Base-by-base conservation (phyloP, 2,113 vertebrate genomes). In the Coracopsis vasa region DNA sequence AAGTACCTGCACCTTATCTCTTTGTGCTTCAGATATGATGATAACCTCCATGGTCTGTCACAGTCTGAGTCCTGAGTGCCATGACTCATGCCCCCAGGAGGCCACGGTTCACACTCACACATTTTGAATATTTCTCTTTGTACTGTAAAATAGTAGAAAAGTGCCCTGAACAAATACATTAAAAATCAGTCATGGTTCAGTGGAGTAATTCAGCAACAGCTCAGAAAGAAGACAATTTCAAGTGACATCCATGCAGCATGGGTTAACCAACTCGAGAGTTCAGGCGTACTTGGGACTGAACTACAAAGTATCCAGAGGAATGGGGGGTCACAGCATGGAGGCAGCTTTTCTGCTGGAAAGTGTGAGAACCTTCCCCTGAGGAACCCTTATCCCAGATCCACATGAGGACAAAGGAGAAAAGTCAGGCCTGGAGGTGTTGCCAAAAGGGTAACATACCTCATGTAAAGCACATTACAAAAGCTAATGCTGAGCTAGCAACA, bases 401-500 rank as follows among this genome's bases (percentile, higher is more conserved):
- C 56, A 84, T 13, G 69, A 89, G 44, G 69, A 94, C 89, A 95
- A 97, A 96, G 61, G 86, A 95, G 78, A 92, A 95, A 92, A 91
- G 70, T 91, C 69, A 54, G 86, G 45, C 83, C 92, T 67, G 65
- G 86, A 87, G 84, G 80, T 81, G 35, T 67, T 95, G 89, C 93
- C 87, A 95, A 73, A 81, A 95, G 93, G 85, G 56, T 87, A 92
- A 89, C 73, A 95, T 89, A 91, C 88, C 80, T 92, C 75, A 86
- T 86, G 67, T 74, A 92, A 95, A 94, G 73, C 61, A 75, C 84
- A 72, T 89, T 87, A 87, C 56, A 96, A 91, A 94, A 69, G 51
- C 69, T 92, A 96, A 94, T 89, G 95, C 95, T 97, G 95, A 97
- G 94, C 74, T 95, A 94, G 91, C 88, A 95, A 78, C 67, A 94